phyloP scores from a whole-genome alignment of 2,113 vertebrate species.

The Plecotus auritus region DNA sequence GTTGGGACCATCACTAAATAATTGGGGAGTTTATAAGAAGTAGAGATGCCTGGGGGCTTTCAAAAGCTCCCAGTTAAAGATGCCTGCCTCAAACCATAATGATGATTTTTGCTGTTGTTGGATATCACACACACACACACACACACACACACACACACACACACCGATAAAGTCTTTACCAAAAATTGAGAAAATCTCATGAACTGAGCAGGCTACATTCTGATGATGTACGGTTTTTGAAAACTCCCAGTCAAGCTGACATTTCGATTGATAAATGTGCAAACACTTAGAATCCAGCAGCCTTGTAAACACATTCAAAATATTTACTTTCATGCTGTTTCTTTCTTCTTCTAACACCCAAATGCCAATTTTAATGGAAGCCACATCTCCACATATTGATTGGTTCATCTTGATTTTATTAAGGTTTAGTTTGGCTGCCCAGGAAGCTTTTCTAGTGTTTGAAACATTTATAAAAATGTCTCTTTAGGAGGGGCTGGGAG shows the following conservation, averaged over 20 bases:
- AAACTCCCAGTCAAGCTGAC: not conserved
- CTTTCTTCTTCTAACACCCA: constrained; percentile 56
- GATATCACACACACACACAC: not conserved
- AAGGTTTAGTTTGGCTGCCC: constrained; percentile 34
- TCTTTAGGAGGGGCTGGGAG: not conserved
- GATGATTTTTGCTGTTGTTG: not conserved
- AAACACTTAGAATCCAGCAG: constrained; percentile 33
- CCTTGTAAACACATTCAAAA: constrained; percentile 58
- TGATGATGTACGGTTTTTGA: not conserved
- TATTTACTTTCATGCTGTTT: constrained; percentile 53
- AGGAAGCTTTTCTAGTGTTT: constrained; percentile 45
- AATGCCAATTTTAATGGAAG: constrained; percentile 61
- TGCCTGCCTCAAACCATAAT: not conserved
- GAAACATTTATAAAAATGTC: constrained; percentile 56
- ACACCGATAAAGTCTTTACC: not conserved
- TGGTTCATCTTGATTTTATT: constrained; percentile 60
- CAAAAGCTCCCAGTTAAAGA: not conserved
- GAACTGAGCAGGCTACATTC: not conserved
- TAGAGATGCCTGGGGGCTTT: not conserved
- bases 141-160: not conserved
- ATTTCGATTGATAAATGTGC: constrained; percentile 3
- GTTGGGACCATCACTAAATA: not conserved
- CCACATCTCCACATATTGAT: constrained; percentile 43
- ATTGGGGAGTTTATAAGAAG: not conserved
- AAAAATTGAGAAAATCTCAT: not conserved